phyloP scores from a whole-genome alignment of 1,140 invertebrate species.

The Trichonephila clavipes region DNA sequence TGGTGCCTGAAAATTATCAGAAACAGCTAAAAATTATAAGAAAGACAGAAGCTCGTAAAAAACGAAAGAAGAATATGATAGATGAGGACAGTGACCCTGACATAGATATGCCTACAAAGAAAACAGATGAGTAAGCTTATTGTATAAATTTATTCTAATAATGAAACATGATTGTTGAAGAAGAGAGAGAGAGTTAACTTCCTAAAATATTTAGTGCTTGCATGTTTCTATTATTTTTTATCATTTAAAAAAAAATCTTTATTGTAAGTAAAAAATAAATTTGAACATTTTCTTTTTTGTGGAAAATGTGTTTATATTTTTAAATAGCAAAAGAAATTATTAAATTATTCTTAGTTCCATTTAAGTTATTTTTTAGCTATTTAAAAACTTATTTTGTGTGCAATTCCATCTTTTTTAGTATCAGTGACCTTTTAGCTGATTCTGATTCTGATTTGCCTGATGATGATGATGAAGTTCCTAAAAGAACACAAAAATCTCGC shows the following conservation, averaged over 20 bases:
- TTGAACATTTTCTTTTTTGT: too few species aligned
- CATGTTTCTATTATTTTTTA: too few species aligned
- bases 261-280: too few species aligned
- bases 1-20: slow-evolving; percentile 87
- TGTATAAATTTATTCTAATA: too few species aligned
- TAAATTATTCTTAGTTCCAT: background rate
- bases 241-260: too few species aligned
- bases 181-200: too few species aligned
- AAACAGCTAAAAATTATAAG: slow-evolving; percentile 90
- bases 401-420: slow-evolving; percentile 79
- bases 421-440: slow-evolving; percentile 90
- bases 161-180: too few species aligned
- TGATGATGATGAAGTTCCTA: slow-evolving; percentile 81
- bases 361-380: background rate
- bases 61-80: slow-evolving; percentile 81
- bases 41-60: slow-evolving; percentile 89
- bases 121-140: slow-evolving; percentile 55
- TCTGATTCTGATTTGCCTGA: slow-evolving; percentile 85
- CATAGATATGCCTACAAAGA: slow-evolving; percentile 79
- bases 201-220: too few species aligned
- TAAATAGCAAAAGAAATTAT: background rate
- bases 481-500: slow-evolving; percentile 76
- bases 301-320: too few species aligned
- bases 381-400: background rate
- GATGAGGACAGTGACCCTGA: slow-evolving; percentile 83